Conservation (phyloP, 2,888 invertebrate species). For the Ceramica pisi region DNA sequence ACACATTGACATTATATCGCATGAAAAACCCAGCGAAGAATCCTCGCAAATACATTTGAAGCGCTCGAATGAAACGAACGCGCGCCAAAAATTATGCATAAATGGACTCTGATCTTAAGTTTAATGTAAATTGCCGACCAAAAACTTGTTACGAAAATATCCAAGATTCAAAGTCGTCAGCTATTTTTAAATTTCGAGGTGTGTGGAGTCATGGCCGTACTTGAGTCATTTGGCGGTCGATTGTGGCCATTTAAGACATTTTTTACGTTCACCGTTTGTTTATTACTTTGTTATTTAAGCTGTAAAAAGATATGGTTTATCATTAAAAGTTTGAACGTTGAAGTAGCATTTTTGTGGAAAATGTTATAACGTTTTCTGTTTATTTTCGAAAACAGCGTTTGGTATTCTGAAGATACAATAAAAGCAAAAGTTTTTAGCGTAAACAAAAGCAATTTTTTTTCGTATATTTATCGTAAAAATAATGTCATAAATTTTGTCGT, state of each 20-base stretch:
- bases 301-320: constrained; percentile 42
- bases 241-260: constrained; percentile 35
- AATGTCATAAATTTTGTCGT: neutral
- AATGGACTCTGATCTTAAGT: constrained; percentile 30
- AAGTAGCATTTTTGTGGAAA: constrained; percentile 9
- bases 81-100: constrained; percentile 4
- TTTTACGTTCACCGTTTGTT: constrained; percentile 52
- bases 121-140: constrained; percentile 45
- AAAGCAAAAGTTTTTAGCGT: neutral
- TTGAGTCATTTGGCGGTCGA: constrained; percentile 67
- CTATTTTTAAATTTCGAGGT: constrained; percentile 71
- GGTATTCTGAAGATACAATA: neutral
- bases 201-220: constrained; percentile 68
- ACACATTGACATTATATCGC: neutral
- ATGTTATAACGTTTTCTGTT: constrained; percentile 20
- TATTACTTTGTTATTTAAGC: constrained; percentile 52
- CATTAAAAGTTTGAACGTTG: constrained; percentile 26
- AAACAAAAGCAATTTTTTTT: neutral
- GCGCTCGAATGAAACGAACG: neutral
- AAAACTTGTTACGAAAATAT: constrained; percentile 73
- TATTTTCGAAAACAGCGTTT: constrained; percentile 12
- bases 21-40: neutral
- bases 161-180: constrained; percentile 58
- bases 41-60: neutral
- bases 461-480: too few species aligned